These are phyloP conservation scores for Bombus affinis DNA, from an alignment of 1,140 invertebrate species.

Conservation along the genomic window DNA sequence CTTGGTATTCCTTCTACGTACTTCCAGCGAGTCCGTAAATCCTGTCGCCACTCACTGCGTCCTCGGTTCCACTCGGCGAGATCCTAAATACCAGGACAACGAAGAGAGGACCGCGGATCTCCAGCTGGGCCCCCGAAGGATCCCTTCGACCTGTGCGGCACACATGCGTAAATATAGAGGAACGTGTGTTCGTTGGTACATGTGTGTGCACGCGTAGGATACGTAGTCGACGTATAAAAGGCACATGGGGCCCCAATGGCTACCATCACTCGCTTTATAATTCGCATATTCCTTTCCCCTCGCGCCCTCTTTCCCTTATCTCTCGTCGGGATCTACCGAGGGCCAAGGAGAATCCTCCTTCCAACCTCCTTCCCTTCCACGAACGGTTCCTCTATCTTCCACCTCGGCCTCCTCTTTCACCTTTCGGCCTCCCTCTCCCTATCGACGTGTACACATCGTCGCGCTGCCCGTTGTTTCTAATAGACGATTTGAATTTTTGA, in stretches of 20 bases:
- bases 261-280: conserved; percentile 75
- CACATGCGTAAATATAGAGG: conserved; percentile 65
- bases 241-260: conserved; percentile 57
- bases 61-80: conserved; percentile 59
- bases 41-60: conserved; percentile 64
- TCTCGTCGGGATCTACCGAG: conserved; percentile 72
- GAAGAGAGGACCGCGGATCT: conserved; percentile 61
- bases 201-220: conserved; percentile 44
- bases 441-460: conserved; percentile 70
- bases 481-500: conserved; percentile 80
- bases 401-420: conserved; percentile 35
- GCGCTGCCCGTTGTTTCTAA: conserved; percentile 74
- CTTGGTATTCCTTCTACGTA: conserved; percentile 48
- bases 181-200: background rate
- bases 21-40: conserved; percentile 67
- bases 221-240: conserved; percentile 54
- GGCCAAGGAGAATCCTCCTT: conserved; percentile 57
- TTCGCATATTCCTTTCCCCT: conserved; percentile 69
- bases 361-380: conserved; percentile 47
- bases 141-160: conserved; percentile 68
- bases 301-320: conserved; percentile 69
- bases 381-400: conserved; percentile 53
- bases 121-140: conserved; percentile 71
- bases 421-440: conserved; percentile 54
- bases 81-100: conserved; percentile 73